Percentiles rank a stretch among this genome's conserved stretches.
Conservation (phyloP, 2,797 vertebrate species). For the Phrynocephalus guinanensis region DNA sequence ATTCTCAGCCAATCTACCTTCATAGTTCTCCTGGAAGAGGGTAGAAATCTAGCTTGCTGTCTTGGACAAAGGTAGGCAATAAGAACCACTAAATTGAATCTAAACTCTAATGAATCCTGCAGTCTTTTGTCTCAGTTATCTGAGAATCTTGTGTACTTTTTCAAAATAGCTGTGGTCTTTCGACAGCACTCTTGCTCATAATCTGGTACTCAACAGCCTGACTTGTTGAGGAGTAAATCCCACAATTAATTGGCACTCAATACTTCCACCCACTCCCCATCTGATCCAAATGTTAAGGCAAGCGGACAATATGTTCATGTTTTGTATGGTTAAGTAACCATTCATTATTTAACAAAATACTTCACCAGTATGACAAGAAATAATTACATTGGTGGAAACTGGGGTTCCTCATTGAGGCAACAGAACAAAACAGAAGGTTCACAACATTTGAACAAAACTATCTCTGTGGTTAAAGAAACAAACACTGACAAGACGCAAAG, state of each 20-base stretch:
- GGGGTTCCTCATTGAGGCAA: constrained; percentile 52
- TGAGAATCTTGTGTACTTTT: not conserved
- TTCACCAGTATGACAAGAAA: constrained; percentile 61
- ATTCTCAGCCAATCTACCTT: not conserved
- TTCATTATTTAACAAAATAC: constrained; percentile 61
- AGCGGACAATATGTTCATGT: constrained; percentile 40
- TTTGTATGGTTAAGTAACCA: constrained; percentile 30
- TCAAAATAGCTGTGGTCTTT: not conserved
- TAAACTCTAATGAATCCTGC: not conserved
- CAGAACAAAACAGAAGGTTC: constrained; percentile 54
- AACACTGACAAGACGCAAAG: not conserved
- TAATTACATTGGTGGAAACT: constrained; percentile 60
- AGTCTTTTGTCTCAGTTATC: not conserved
- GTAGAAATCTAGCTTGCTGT: not conserved
- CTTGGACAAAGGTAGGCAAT: not conserved
- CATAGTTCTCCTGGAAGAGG: not conserved
- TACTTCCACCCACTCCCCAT: constrained; percentile 58
- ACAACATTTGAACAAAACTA: not conserved
- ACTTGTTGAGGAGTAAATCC: constrained; percentile 55
- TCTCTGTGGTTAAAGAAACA: not conserved
- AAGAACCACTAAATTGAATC: not conserved
- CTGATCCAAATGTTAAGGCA: constrained; percentile 60
- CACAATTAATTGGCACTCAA: constrained; percentile 31
- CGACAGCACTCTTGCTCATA: not conserved
- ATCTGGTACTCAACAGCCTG: constrained; percentile 39